Base-by-base conservation (phyloP, 2,797 vertebrate species). In the Atherinosoma microstoma region DNA sequence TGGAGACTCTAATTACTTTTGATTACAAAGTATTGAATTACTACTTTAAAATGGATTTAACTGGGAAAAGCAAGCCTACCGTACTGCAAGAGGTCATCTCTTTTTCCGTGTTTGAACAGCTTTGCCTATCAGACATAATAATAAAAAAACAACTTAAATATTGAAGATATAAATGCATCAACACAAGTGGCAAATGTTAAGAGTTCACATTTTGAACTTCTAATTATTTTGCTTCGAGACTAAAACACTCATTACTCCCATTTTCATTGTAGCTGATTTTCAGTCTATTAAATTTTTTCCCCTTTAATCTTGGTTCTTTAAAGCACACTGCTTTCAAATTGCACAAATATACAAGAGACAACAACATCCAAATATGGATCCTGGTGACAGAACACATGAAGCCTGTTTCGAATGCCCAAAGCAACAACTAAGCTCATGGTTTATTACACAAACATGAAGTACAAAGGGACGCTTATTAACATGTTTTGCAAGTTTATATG, bases 61-160 rank as follows among this genome's bases (percentile, higher is more conserved):
- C 13, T n/a, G 15, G 0, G 30, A 42, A 59, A 54, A 38, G 1
- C n/a, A 9, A 69, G 87, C 96, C 86, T 91, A 99, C 98, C 97
- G 5, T 97, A 97, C 0, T 96, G 96, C 30, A 99, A 93, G 76
- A 98, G 95, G 78, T 99, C 97, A 68, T 98, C 97, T 70, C 98
- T 94, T 85, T 98, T 99, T 60, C 97, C 98, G 75, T 99, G 98
- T 83, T 99, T 99, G 86, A 98, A 99, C 85, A 99, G 94, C 73
- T 97, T 97, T 11, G 97, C 97, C 98, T 99, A 49, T 16, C 72
- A 84, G 84, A 84, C 0, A 93, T 24, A 76, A 59, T 76, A 64
- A 64, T 18, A 4, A 72, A 67, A 30, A 54, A 79, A 12, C 51
- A 61, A 32, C 0, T 6, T 16, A 57, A 11, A 61, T 35, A 56